phyloP scores from a whole-genome alignment of 2,797 vertebrate species.

The Pelobates cultripes region DNA sequence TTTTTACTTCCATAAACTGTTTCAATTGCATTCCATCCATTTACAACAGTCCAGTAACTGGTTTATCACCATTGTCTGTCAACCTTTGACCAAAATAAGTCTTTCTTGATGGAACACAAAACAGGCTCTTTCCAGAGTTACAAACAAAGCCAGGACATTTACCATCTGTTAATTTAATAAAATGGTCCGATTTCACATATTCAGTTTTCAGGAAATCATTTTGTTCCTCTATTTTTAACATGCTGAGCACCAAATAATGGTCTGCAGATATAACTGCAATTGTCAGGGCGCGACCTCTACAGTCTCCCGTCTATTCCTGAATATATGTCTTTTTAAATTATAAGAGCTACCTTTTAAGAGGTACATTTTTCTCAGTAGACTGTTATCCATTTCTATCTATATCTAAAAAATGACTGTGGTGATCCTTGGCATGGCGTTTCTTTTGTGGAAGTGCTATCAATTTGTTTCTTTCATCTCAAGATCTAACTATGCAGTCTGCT shows the following conservation, averaged over 20 bases:
- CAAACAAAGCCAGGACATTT: conserved; percentile 38
- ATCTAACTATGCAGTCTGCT: conserved; percentile 46
- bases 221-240: neutral
- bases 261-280: conserved; percentile 42
- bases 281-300: conserved; percentile 33
- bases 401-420: conserved; percentile 50
- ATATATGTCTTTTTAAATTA: conserved; percentile 38
- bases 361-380: conserved; percentile 36
- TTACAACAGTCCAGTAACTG: conserved; percentile 18
- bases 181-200: conserved; percentile 12
- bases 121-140: conserved; percentile 14
- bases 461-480: conserved; percentile 49
- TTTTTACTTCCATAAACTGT: conserved; percentile 46
- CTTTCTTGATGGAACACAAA: conserved; percentile 21
- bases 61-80: conserved; percentile 27
- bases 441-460: conserved; percentile 51
- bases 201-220: conserved; percentile 8
- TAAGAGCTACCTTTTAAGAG: conserved; percentile 28
- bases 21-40: conserved; percentile 35
- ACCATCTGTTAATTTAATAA: conserved; percentile 47
- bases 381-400: conserved; percentile 42
- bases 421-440: conserved; percentile 30
- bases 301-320: conserved; percentile 28
- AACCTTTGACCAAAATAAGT: conserved; percentile 48
- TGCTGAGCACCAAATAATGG: conserved; percentile 38